A percentile compares a stretch with the other conserved stretches of the same genome.
Conservation (phyloP, 2,797 vertebrate genomes). For the Phrynocephalus forsythii region DNA sequence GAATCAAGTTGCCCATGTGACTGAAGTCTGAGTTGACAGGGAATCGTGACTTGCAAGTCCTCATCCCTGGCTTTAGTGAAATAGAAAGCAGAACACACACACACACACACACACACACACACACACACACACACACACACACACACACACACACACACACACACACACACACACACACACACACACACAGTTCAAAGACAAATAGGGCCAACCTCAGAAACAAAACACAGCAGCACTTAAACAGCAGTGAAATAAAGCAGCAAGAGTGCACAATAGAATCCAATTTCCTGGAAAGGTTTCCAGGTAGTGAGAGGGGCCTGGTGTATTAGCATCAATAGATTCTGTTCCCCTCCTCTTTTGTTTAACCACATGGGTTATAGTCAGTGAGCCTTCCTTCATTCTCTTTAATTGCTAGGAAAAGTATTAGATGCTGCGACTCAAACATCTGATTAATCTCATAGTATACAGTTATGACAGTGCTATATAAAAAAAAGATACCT, state of each 20-base stretch:
- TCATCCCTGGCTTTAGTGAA: neutral
- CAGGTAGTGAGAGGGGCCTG: neutral
- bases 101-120: too few relatives aligned
- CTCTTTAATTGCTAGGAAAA: constrained; percentile 63
- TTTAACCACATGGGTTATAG: neutral
- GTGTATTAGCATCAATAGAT: neutral
- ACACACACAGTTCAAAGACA: neutral
- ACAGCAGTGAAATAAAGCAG: neutral
- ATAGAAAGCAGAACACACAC: neutral
- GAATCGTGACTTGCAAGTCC: too few relatives aligned
- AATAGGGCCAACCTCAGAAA: neutral
- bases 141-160: too few relatives aligned
- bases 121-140: too few relatives aligned
- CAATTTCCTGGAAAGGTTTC: neutral
- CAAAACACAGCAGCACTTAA: neutral
- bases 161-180: too few relatives aligned
- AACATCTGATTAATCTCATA: constrained; percentile 70
- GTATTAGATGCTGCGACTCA: constrained; percentile 65
- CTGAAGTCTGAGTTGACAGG: too few relatives aligned
- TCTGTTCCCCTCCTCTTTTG: accelerated
- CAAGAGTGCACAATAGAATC: neutral
- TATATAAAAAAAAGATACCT: constrained; percentile 63
- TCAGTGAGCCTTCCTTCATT: neutral
- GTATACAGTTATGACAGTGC: constrained; percentile 70
- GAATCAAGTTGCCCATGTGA: too few relatives aligned